Base-by-base conservation (phyloP, 1,140 invertebrate species). In the Pseudomyrmex gracilis region DNA sequence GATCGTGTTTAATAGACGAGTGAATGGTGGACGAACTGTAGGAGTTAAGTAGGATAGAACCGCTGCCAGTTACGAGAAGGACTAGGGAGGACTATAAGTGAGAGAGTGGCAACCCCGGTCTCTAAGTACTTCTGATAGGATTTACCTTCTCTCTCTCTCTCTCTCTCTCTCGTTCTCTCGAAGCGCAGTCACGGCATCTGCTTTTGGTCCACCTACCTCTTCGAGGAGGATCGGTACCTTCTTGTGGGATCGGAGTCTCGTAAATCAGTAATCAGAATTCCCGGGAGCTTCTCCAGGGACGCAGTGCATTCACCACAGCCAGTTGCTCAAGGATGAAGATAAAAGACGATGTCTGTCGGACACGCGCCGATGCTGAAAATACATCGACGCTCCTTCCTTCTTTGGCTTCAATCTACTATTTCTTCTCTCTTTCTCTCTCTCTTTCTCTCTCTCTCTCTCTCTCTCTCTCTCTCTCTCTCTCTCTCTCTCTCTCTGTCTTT, bases 91-190 rank as follows among this genome's bases (percentile, higher is more conserved):
- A 85, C 57, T 55, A 34, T 5, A 66, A 80, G 87, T 70, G 84
- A 89, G 91, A 84, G 87, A 87, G 87, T 87, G 89, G 88, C 87
- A 90, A 88, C 68, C 86, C 90, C 88, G 86, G 92, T 92, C 91
- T 92, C 90, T 92, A 93, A 93, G 92, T 93, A 92, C 92, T 92
- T 90, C 82, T 92, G 92, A 93, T 92, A 93, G 92, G 92, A 93
- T 93, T 92, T 93, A 91, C 85, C 87, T 77, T 12, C 9, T 66
- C 45, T 49, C 7, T 84, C 66, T 68, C n/a, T 68, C 17, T 68
- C 2, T 68, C 66, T 49, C 45, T 49, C 67, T 22, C 67, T 68
- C n/a, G 5, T 8, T 83, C 73, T 83, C 73, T 73, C 84, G 67
- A 17, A 68, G 77, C 67, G 85, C 63, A 76, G 89, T 85, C 82